Conservation (phyloP, 2,888 invertebrate genomes). For the Cephalotes varians region DNA sequence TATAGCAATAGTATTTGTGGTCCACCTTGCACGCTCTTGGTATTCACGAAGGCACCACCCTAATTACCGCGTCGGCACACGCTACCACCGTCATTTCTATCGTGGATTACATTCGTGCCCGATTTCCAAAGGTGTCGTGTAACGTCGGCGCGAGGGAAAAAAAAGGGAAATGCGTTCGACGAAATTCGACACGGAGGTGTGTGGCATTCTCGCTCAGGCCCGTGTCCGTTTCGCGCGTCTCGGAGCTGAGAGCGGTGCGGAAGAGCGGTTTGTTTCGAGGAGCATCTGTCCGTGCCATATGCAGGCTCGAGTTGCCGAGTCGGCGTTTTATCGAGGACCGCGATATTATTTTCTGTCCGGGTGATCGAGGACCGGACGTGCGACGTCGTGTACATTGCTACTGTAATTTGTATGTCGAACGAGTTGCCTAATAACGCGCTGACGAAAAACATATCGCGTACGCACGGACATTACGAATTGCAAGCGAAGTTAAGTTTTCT, state of each 20-base stretch:
- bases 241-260: constrained; percentile 34
- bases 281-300: constrained; percentile 71
- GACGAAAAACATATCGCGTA: background rate
- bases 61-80: constrained; percentile 69
- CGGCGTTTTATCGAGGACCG: constrained; percentile 31
- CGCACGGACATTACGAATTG: background rate
- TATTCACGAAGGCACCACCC: constrained; percentile 72
- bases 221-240: constrained; percentile 46
- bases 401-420: constrained; percentile 22
- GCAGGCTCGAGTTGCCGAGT: constrained; percentile 65
- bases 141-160: constrained; percentile 53
- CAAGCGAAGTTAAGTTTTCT: background rate
- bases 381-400: constrained; percentile 14
- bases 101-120: constrained; percentile 65
- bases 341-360: constrained; percentile 30
- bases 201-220: constrained; percentile 49
- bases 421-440: background rate
- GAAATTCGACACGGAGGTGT: constrained; percentile 51
- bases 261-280: constrained; percentile 56
- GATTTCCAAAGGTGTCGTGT: constrained; percentile 71
- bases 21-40: constrained; percentile 69
- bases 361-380: constrained; percentile 11
- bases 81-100: constrained; percentile 56
- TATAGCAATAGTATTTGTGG: constrained; percentile 70
- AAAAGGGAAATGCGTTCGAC: constrained; percentile 37